Base-by-base conservation (phyloP, 2,888 invertebrate species). In the Drosophila mettleri region DNA sequence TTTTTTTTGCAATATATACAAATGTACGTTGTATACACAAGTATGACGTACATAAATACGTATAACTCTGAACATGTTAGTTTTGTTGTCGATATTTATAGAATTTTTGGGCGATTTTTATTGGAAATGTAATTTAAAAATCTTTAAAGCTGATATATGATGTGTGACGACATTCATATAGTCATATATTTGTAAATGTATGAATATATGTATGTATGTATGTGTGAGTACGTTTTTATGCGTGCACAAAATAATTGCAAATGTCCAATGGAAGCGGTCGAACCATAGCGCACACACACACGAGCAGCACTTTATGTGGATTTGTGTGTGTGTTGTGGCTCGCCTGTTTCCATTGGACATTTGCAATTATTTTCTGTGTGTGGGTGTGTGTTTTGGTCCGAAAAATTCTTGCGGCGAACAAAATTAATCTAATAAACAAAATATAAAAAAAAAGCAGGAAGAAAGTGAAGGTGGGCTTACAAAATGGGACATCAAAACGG, bases 51-150 rank as follows among this genome's bases (percentile, higher is more conserved):
- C 38, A 38, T 3, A 16, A 27, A 10, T 22, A 59, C 46, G 41
- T 14, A 41, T n/a, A 31, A 8, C 1, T 29, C 5, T 38, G 6
- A 16, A 34, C 16, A 34, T 43, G 33, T 38, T 27, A 24, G 43
- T 45, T 54, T 18, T 39, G 34, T 48, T 72, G 62, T 49, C 67
- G 78, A 77, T 74, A 74, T 74, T 77, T 73, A 72, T 74, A 74
- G 78, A 74, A 63, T 63, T 43, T 77, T 67, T 63, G 68, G 43
- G 59, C 74, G 73, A 72, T 43, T 77, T 77, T 74, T 77, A 72
- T 77, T 74, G 73, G 63, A 77, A 60, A 68, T 74, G 78, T 77
- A 74, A 74, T 77, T 73, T 46, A 60, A 58, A 60, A 60, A 43
- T 46, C 48, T 57, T 62, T 46, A n/a, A 51, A 67, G 53, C 58